Evolutionary conservation across 2,888 invertebrate species (phyloP), one percentile per base, ranked within the genome.

Genomic region (Megaustenia siamemsis): DNA sequence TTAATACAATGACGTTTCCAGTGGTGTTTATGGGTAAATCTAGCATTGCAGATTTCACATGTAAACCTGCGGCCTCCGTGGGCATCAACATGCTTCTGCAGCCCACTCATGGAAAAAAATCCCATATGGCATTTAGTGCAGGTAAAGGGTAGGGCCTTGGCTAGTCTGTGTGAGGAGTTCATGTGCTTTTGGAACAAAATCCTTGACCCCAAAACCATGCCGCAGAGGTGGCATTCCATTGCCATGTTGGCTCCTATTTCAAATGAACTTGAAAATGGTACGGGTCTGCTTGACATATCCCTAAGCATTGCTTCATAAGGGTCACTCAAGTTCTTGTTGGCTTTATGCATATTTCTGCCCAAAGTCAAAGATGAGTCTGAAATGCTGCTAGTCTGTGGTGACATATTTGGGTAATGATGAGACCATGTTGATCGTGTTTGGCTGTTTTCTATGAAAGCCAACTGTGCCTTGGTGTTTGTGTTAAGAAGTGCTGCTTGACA

Each of bases 11-110:
- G 82, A 24, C 82, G 68, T 28, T 82, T 82, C 45, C 49, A 53
- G 38, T 82, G 68, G 32, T 82, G 68, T n/a, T 82, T 73, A 69
- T 82, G 82, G 3, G 68, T 82, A 38, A 82, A 82, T n/a, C 68
- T 82, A 32, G 73, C 82, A 73, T 38, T 38, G 24, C 82, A 82
- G 12, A 73, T 32, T 18, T 56, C 38, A 82, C 82, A 82, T 60
- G 43, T 24, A 40, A 69, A 82, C 28, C 56, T 49, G 53, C 49
- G 38, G 18, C 73, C 73, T 32, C 43, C 73, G 73, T 82, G 82
- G 8, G 56, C 71, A 35, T 75, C 43, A 32, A 43, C 60, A 75
- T 82, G 75, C 32, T 82, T 71, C 18, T 73, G 73, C 32, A 82
- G 45, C 28, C 56, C 73, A 60, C 73, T 75, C n/a, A 40, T 24